Percentiles rank a stretch among this genome's conserved stretches.
Conservation (phyloP, 2,888 invertebrate genomes). For the Epistrophe eligans region DNA sequence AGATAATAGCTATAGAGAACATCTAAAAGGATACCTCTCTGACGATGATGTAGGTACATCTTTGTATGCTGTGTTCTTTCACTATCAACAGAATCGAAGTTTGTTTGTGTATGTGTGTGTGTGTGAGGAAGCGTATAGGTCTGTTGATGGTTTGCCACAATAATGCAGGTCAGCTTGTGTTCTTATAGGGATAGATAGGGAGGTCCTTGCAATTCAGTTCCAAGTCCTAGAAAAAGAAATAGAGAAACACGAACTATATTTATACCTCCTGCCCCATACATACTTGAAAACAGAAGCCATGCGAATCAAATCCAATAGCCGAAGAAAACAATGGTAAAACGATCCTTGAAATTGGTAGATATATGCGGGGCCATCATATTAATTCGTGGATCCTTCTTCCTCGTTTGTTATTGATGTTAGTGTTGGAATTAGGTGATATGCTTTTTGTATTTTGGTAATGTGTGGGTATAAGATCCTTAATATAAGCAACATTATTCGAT, state of each 20-base stretch:
- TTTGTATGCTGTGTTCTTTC: constrained; percentile 9
- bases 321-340: constrained; percentile 67
- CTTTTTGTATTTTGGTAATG: constrained; percentile 20
- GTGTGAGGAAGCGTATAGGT: too few species aligned
- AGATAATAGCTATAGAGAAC: constrained; percentile 18
- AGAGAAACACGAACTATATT: not conserved
- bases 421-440: not conserved
- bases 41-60: not conserved
- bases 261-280: not conserved
- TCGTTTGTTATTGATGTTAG: constrained; percentile 42
- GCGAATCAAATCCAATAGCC: constrained; percentile 62
- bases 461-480: constrained; percentile 21
- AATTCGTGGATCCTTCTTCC: constrained; percentile 50
- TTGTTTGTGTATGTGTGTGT: not conserved
- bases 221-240: not conserved
- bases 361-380: constrained; percentile 65
- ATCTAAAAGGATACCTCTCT: constrained; percentile 12
- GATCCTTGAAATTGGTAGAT: constrained; percentile 61
- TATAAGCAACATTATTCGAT: constrained; percentile 33
- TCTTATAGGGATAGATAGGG: not conserved
- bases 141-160: constrained; percentile 30
- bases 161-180: constrained; percentile 32
- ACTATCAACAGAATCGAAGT: constrained; percentile 1
- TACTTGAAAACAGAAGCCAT: constrained; percentile 55
- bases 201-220: constrained; percentile 15